Evolutionary conservation across 2,797 vertebrate genomes (phyloP).

Genomic region (Simalia tracyae): DNA sequence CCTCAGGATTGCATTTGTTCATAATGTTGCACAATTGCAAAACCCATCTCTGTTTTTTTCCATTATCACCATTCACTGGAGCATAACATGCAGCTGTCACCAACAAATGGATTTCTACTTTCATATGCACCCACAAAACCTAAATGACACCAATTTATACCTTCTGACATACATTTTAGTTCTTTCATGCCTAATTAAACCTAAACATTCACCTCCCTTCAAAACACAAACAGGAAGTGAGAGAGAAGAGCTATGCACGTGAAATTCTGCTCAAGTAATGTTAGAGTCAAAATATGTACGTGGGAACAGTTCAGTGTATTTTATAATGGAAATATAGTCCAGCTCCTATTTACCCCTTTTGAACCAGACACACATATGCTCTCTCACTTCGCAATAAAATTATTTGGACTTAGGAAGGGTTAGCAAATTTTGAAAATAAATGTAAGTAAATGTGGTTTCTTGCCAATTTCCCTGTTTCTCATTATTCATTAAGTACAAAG

Average conservation of each 20-base stretch:
- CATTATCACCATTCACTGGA: background rate
- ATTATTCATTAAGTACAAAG: background rate
- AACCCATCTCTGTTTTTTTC: background rate
- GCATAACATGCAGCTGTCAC: background rate
- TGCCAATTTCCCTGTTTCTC: background rate
- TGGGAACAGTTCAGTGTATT: background rate
- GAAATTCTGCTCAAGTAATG: background rate
- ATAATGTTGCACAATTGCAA: background rate
- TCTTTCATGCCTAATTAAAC: background rate
- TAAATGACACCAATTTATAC: background rate
- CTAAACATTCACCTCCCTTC: background rate
- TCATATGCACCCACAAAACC: background rate
- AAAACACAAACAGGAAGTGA: background rate
- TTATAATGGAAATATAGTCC: background rate
- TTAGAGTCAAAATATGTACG: background rate
- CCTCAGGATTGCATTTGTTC: background rate
- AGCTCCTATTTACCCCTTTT: background rate
- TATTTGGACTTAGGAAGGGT: background rate
- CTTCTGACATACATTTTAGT: background rate
- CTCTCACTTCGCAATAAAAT: background rate
- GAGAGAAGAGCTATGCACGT: background rate
- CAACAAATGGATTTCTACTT: background rate
- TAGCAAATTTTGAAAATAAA: background rate
- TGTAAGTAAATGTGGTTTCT: background rate
- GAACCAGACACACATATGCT: background rate